phyloP scores from a whole-genome alignment of 2,888 invertebrate genomes.

The Cephus sareptanus region DNA sequence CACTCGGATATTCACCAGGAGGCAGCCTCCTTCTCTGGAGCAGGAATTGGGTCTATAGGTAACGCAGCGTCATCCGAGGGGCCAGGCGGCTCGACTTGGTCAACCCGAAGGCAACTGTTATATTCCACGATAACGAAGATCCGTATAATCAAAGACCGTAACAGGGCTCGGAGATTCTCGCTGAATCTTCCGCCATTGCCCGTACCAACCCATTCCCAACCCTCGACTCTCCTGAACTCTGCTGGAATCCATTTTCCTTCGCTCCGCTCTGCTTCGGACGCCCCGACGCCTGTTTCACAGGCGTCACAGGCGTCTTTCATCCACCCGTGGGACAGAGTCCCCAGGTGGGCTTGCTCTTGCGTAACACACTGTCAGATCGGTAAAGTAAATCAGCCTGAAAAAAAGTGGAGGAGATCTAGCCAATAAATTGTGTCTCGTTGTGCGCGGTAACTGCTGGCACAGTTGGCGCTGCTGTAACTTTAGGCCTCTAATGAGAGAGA shows the following conservation, averaged over 20 bases:
- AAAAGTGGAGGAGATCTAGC: slow-evolving; percentile 19
- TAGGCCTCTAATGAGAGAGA: slow-evolving; percentile 30
- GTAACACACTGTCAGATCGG: neutral
- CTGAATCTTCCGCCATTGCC: neutral
- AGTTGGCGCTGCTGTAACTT: slow-evolving; percentile 18
- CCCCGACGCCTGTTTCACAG: neutral
- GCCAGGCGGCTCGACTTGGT: neutral
- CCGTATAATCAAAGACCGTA: neutral
- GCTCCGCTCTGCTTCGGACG: neutral
- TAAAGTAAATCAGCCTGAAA: neutral
- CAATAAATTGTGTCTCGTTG: slow-evolving; percentile 24
- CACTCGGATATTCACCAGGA: neutral
- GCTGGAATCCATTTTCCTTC: neutral
- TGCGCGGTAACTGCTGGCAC: slow-evolving; percentile 8
- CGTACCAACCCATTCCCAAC: too few relatives aligned
- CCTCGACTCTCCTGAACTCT: too few relatives aligned
- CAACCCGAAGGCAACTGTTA: neutral
- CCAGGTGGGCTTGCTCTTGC: neutral
- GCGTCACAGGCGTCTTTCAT: neutral
- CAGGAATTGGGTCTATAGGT: slow-evolving; percentile 45
- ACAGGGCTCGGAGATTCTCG: neutral
- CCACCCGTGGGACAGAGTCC: neutral
- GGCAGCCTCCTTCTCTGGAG: slow-evolving; percentile 32
- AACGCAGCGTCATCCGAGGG: slow-evolving; percentile 14
- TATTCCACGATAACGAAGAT: neutral